Conservation (phyloP, 2,888 invertebrate species). For the Sceliomorpha sp. region DNA sequence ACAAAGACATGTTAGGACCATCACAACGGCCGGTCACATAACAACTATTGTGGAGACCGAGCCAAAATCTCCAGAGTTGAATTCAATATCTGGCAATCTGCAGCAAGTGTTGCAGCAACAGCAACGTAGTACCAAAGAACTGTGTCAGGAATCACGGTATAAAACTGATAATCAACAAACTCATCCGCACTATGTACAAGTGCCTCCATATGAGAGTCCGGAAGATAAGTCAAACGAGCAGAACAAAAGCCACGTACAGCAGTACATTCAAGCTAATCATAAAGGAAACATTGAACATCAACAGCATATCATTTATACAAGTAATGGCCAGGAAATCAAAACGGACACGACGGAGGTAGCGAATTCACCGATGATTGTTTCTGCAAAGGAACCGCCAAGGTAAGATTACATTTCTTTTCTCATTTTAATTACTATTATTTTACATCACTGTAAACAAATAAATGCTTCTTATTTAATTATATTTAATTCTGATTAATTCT, state of each 20-base stretch:
- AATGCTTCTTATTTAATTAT: not conserved
- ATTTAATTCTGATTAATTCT: too few relatives aligned
- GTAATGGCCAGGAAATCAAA: conserved; percentile 69
- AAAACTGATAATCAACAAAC: conserved; percentile 57
- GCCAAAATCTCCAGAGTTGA: conserved; percentile 66
- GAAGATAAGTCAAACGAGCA: conserved; percentile 58
- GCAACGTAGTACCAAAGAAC: conserved; percentile 63
- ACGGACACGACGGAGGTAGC: conserved; percentile 74
- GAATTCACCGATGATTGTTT: conserved; percentile 72
- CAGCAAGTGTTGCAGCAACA: conserved; percentile 74
- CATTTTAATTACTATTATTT: conserved; percentile 27
- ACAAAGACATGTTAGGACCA: conserved; percentile 83
- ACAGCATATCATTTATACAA: conserved; percentile 70
- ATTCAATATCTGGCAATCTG: conserved; percentile 56
- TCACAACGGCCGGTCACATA: conserved; percentile 84
- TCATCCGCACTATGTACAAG: conserved; percentile 74
- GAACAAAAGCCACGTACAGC: conserved; percentile 45
- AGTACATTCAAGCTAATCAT: conserved; percentile 50
- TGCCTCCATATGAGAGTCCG: conserved; percentile 65
- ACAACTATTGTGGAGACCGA: conserved; percentile 74
- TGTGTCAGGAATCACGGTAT: conserved; percentile 48
- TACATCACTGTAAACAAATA: too few relatives aligned
- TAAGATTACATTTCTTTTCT: conserved; percentile 62
- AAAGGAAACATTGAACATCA: conserved; percentile 58
- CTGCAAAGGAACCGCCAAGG: conserved; percentile 77